Conservation (phyloP, 37 sponge, comb jelly and placozoan genomes). For the Hexactinellida sp. region DNA sequence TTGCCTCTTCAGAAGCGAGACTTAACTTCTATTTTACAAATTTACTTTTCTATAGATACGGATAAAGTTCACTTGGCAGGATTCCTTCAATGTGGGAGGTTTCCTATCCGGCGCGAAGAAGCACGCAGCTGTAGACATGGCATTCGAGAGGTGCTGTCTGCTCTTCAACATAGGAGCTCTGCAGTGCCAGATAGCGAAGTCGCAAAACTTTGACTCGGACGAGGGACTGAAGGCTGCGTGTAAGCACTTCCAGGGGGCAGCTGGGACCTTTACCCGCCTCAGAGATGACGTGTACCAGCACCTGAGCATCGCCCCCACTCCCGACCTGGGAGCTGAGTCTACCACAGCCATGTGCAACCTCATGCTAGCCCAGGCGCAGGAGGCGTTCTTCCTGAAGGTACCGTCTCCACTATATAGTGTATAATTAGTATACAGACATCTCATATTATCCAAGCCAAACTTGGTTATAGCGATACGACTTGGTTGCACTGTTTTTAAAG, state of each 20-base stretch:
- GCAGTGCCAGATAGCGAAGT: slow-evolving; percentile 68
- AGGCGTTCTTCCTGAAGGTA: slow-evolving; percentile 71
- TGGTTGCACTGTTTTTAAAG: too few species aligned
- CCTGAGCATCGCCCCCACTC: slow-evolving; percentile 71
- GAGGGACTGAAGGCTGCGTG: slow-evolving; percentile 81
- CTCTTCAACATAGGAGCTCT: slow-evolving; percentile 86
- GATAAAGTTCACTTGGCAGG: slow-evolving; percentile 82
- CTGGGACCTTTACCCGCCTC: slow-evolving; percentile 71
- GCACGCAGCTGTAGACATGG: slow-evolving; percentile 49
- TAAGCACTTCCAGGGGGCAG: slow-evolving; percentile 86
- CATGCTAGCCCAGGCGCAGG: slow-evolving; percentile 93
- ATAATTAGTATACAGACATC: too few species aligned
- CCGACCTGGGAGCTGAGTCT: slow-evolving; percentile 72
- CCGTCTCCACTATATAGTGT: not conserved
- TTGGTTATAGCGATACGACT: too few species aligned
- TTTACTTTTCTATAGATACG: slow-evolving; percentile 51
- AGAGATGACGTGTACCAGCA: slow-evolving; percentile 68
- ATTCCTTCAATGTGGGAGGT: slow-evolving; percentile 61
- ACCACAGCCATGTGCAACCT: slow-evolving; percentile 57
- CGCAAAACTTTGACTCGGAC: slow-evolving; percentile 80
- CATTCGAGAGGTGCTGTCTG: slow-evolving; percentile 68
- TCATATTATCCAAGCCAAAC: too few species aligned
- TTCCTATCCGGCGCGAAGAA: slow-evolving; percentile 46
- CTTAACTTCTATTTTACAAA: too few species aligned
- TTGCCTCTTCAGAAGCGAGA: too few species aligned